phyloP scores from a whole-genome alignment of 2,113 vertebrate genomes.

The Puffinus mauretanicus region DNA sequence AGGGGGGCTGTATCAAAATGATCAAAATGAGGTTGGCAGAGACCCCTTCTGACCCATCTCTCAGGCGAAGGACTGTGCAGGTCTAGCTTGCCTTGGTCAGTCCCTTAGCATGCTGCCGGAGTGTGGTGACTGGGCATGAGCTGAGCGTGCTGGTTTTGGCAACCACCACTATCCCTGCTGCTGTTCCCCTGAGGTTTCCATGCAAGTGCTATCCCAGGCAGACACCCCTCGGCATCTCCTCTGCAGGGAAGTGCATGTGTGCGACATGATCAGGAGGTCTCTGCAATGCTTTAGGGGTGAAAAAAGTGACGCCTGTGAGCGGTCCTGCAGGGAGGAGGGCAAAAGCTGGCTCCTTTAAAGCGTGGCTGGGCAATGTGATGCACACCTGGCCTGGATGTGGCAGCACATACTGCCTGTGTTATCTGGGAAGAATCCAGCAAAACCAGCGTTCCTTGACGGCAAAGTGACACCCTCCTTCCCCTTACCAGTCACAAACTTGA shows the following conservation, averaged over 20 bases:
- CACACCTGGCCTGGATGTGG: not conserved
- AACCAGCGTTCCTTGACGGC: not conserved
- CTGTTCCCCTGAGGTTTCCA: not conserved
- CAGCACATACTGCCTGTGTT: not conserved
- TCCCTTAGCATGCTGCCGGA: not conserved
- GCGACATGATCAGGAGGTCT: rapidly evolving
- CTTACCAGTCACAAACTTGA: not conserved
- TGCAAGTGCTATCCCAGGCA: not conserved
- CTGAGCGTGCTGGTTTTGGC: not conserved
- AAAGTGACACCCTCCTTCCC: not conserved
- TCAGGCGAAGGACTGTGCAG: not conserved
- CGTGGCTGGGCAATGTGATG: rapidly evolving
- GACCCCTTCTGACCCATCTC: not conserved
- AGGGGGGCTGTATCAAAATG: not conserved
- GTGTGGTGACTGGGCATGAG: not conserved
- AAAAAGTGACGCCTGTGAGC: not conserved
- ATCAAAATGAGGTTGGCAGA: not conserved
- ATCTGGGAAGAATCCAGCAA: not conserved
- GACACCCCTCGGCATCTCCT: not conserved
- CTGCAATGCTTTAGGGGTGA: not conserved
- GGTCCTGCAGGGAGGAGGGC: not conserved
- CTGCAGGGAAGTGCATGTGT: not conserved
- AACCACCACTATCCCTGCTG: not conserved
- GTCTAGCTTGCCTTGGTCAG: not conserved
- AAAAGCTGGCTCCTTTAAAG: not conserved